Percentiles rank a stretch among this genome's conserved stretches.
Conservation (phyloP, 2,113 vertebrate genomes). For the Aphelocoma coerulescens region DNA sequence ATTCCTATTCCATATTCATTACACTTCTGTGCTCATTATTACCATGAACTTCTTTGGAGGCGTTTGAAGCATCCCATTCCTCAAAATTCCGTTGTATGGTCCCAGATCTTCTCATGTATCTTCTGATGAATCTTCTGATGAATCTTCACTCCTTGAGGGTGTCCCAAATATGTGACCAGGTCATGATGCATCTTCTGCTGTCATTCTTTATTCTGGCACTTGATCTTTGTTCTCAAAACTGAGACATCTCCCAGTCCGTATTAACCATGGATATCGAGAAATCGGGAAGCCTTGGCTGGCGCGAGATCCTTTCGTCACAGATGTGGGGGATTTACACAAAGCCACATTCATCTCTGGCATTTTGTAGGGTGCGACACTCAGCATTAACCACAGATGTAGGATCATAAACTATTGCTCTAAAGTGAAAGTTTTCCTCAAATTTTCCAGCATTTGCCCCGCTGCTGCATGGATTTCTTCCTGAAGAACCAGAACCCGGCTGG, state of each 20-base stretch:
- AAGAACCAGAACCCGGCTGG: neutral
- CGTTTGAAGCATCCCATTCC: neutral
- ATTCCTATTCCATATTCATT: neutral
- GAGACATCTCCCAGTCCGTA: neutral
- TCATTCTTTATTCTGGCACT: neutral
- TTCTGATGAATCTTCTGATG: neutral
- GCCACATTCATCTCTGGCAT: neutral
- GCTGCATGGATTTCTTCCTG: neutral
- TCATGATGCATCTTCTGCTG: neutral
- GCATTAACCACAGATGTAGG: neutral
- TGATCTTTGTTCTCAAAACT: neutral
- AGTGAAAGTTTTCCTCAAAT: neutral
- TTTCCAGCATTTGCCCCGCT: neutral
- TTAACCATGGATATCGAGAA: neutral
- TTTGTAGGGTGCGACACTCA: neutral
- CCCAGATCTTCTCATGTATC: neutral
- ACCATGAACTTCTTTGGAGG: neutral
- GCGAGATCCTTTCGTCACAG: rapidly evolving
- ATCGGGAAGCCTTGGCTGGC: neutral
- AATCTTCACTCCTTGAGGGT: neutral
- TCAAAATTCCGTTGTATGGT: neutral
- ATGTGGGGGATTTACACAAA: neutral
- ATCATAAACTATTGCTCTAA: neutral
- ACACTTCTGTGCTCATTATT: neutral
- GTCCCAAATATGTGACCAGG: neutral